Evolutionary conservation across 2,888 invertebrate species (phyloP).

Genomic region (Heterodera filipjevi): DNA sequence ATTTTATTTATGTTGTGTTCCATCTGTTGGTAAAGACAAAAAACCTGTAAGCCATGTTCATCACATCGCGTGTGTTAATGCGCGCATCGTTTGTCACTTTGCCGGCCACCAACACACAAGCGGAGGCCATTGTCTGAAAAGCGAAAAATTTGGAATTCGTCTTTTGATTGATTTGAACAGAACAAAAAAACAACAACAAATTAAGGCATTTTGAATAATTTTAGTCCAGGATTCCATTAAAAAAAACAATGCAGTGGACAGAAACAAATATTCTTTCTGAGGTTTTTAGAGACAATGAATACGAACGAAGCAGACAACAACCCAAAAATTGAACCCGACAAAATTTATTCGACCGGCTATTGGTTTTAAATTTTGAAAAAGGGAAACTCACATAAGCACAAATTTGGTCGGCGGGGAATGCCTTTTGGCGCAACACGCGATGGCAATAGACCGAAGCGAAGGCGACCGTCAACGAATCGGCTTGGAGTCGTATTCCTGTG

Average conservation of each 20-base stretch:
- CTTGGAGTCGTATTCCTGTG: conserved; percentile 33
- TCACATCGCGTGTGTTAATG: conserved; percentile 31
- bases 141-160: too few species aligned
- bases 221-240: too few species aligned
- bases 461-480: conserved; percentile 32
- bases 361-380: background rate
- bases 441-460: conserved; percentile 35
- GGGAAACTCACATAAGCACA: conserved; percentile 14
- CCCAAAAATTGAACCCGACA: too few species aligned
- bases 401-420: conserved; percentile 21
- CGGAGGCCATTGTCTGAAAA: conserved; percentile 34
- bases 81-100: conserved; percentile 35
- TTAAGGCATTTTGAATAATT: too few species aligned
- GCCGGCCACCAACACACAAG: conserved; percentile 34
- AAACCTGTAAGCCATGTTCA: conserved; percentile 36
- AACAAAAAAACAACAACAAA: background rate
- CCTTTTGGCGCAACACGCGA: conserved; percentile 28
- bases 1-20: too few species aligned
- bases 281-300: too few species aligned
- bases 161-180: too few species aligned
- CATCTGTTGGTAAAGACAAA: background rate
- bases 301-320: too few species aligned
- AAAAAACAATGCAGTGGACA: too few species aligned
- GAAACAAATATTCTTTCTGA: too few species aligned
- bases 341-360: too few species aligned